These are phyloP conservation scores for Melipona beecheii DNA, from an alignment of 2,888 invertebrate species.

Conservation along the genomic window DNA sequence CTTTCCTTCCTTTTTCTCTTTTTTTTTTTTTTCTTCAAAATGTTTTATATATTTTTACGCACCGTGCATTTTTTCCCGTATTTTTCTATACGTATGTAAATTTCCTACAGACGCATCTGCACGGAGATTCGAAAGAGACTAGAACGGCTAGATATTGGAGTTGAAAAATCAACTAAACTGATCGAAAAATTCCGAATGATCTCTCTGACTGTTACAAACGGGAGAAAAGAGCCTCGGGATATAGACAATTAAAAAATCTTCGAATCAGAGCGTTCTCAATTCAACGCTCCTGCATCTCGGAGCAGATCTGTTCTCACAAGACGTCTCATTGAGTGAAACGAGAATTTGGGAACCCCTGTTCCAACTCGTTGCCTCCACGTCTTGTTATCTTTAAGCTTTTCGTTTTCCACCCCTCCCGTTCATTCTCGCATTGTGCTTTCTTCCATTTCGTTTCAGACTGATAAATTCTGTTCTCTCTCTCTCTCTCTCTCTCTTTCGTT, in stretches of 20 bases:
- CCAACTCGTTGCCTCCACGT: conserved; percentile 9
- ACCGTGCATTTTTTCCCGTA: no score
- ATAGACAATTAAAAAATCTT: background rate
- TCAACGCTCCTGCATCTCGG: no score
- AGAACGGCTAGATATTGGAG: no score
- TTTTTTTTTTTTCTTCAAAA: no score
- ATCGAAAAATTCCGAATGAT: no score
- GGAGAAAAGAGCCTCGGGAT: background rate
- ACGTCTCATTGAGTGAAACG: no score
- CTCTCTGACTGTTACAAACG: background rate
- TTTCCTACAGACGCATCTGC: background rate
- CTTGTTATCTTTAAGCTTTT: conserved; percentile 57
- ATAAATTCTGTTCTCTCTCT: conserved; percentile 42
- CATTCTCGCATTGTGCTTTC: conserved; percentile 42
- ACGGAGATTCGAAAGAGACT: background rate
- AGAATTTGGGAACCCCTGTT: conserved; percentile 45
- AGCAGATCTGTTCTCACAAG: background rate
- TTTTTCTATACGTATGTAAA: background rate
- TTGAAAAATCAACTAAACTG: no score
- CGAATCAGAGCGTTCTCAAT: background rate
- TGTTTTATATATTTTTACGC: no score
- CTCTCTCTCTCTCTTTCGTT: background rate
- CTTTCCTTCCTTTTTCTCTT: no score
- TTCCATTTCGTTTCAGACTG: conserved; percentile 54
- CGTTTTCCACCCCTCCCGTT: conserved; percentile 2